Percentiles rank a stretch among this genome's conserved stretches.
Evolutionary conservation across 2,797 vertebrate genomes (phyloP).

Genomic region (Takifugu ocellatus): DNA sequence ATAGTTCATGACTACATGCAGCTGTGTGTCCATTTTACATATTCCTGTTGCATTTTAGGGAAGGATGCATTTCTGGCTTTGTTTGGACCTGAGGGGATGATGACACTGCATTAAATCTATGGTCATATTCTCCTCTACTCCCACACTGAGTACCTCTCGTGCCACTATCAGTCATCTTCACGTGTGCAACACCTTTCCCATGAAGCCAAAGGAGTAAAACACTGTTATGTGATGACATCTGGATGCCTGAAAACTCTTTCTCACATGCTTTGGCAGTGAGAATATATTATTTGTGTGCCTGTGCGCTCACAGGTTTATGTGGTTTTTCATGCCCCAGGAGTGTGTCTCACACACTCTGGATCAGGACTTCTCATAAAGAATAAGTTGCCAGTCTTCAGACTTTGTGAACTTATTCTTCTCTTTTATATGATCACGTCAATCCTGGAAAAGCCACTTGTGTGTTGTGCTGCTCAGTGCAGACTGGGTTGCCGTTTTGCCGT

Average conservation of each 20-base stretch:
- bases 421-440: conserved; percentile 22
- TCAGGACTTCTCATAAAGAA: conserved; percentile 26
- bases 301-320: conserved; percentile 8
- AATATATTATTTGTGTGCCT: conserved; percentile 29
- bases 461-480: not conserved
- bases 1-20: not conserved
- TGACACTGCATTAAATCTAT: conserved; percentile 17
- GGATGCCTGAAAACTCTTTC: conserved; percentile 39
- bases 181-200: conserved; percentile 6
- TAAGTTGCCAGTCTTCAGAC: conserved; percentile 30
- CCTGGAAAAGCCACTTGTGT: conserved; percentile 11
- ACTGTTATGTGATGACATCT: conserved; percentile 27
- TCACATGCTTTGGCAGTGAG: conserved; percentile 31
- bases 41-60: conserved; percentile 4
- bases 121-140: conserved; percentile 15
- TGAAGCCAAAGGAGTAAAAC: conserved; percentile 41
- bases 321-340: conserved; percentile 42
- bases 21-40: conserved; percentile 26
- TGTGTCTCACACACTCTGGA: conserved; percentile 52
- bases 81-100: conserved; percentile 40
- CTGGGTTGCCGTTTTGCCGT: not conserved
- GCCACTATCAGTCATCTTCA: conserved; percentile 55
- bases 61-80: conserved; percentile 20
- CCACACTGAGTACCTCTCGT: conserved; percentile 33
- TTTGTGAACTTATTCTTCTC: conserved; percentile 41